Conservation (phyloP, 2,797 vertebrate genomes). For the Novumbra hubbsi region DNA sequence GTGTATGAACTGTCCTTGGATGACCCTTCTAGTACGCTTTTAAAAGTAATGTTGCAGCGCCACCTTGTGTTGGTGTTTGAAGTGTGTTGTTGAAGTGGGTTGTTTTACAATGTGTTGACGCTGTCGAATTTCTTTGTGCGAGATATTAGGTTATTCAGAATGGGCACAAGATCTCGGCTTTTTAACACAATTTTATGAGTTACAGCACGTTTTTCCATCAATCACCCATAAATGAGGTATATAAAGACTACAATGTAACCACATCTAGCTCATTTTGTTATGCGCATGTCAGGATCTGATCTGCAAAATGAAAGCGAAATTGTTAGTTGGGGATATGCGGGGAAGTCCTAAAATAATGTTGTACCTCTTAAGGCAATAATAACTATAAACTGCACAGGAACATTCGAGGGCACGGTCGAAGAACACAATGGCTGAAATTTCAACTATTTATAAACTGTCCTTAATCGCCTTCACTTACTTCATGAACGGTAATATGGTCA, state of each 20-base stretch:
- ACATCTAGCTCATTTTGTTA: neutral
- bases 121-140: neutral
- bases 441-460: constrained; percentile 54
- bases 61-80: neutral
- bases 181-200: neutral
- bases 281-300: neutral
- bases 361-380: neutral
- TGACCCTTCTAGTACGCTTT: neutral
- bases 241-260: neutral
- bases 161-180: neutral
- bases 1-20: neutral
- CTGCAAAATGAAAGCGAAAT: constrained; percentile 58
- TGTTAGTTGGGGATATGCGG: neutral
- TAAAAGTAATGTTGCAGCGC: neutral
- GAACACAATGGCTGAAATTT: constrained; percentile 49
- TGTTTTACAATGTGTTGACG: neutral
- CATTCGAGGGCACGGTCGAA: rapidly evolving
- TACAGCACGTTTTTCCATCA: neutral
- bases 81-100: no score
- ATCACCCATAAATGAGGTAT: no score
- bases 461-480: constrained; percentile 45
- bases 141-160: neutral
- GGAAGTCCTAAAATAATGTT: constrained; percentile 28
- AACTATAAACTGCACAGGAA: neutral
- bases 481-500: constrained; percentile 43